phyloP scores from a whole-genome alignment of 2,113 vertebrate species.

The Cochlearius cochlearius region DNA sequence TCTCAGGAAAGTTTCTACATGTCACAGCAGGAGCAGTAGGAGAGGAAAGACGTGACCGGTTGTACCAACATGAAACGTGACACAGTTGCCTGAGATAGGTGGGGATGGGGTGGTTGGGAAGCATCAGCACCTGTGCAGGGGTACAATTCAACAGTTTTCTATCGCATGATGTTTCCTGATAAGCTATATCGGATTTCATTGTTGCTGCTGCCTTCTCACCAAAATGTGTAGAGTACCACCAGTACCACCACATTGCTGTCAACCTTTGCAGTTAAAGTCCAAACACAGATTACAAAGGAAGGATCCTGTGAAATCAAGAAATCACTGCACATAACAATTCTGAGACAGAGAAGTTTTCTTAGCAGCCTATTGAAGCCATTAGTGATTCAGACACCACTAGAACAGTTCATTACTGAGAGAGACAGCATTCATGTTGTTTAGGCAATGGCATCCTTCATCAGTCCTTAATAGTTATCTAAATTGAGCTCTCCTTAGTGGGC shows the following conservation, averaged over 20 bases:
- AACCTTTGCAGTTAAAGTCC: not conserved
- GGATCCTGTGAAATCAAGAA: not conserved
- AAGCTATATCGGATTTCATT: not conserved
- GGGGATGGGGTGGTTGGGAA: not conserved
- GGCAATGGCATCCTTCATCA: constrained; percentile 27
- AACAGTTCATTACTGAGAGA: constrained; percentile 42
- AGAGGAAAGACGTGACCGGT: not conserved
- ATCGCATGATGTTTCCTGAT: not conserved
- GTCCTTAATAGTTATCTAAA: constrained; percentile 49
- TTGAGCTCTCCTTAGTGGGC: constrained; percentile 51
- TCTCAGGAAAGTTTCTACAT: not conserved
- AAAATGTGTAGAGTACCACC: not conserved
- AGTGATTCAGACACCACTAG: constrained; percentile 19
- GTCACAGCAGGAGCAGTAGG: not conserved
- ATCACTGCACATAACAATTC: not conserved
- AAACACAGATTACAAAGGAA: not conserved
- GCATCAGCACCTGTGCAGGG: not conserved
- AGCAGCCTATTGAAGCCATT: not conserved
- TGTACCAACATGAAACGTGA: not conserved
- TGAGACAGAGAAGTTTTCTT: not conserved
- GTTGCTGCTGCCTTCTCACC: not conserved
- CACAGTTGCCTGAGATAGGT: not conserved
- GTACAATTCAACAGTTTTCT: not conserved
- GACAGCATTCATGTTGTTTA: constrained; percentile 15
- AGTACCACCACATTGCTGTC: not conserved